Evolutionary conservation across 2,888 invertebrate species (phyloP).

Genomic region (Erebia epiphron): DNA sequence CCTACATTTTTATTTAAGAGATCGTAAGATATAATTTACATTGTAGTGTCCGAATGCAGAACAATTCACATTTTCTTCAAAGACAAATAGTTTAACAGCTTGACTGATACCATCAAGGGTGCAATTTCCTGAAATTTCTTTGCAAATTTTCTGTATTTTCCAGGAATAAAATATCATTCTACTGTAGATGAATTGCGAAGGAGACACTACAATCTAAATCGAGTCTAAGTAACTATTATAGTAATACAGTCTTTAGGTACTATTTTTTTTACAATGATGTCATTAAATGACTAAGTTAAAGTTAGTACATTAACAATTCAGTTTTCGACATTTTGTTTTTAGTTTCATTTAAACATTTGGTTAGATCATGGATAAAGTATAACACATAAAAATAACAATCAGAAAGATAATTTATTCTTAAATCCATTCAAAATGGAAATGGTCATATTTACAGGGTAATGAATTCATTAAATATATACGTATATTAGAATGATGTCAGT

Average conservation of each 20-base stretch:
- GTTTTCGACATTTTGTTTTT: constrained; percentile 26
- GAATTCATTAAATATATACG: constrained; percentile 36
- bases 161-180: not conserved
- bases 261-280: constrained; percentile 73
- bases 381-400: constrained; percentile 18
- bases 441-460: constrained; percentile 44
- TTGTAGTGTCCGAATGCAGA: constrained; percentile 2
- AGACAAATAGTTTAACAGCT: not conserved
- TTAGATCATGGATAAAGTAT: constrained; percentile 6
- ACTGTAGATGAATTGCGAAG: not conserved
- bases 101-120: not conserved
- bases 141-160: not conserved
- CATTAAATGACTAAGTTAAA: constrained; percentile 67
- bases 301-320: constrained; percentile 42
- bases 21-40: not conserved
- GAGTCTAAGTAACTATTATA: constrained; percentile 37
- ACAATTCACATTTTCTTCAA: not conserved
- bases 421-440: constrained; percentile 52
- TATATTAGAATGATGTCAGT: constrained; percentile 30
- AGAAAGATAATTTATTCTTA: constrained; percentile 24
- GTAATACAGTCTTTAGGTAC: constrained; percentile 79
- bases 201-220: constrained; percentile 32
- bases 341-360: constrained; percentile 17
- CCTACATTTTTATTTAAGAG: constrained; percentile 9
- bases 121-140: no score